Evolutionary conservation across 1,140 invertebrate species (phyloP), one percentile per base, ranked within the genome.

Genomic region (Drosophila navojoa): DNA sequence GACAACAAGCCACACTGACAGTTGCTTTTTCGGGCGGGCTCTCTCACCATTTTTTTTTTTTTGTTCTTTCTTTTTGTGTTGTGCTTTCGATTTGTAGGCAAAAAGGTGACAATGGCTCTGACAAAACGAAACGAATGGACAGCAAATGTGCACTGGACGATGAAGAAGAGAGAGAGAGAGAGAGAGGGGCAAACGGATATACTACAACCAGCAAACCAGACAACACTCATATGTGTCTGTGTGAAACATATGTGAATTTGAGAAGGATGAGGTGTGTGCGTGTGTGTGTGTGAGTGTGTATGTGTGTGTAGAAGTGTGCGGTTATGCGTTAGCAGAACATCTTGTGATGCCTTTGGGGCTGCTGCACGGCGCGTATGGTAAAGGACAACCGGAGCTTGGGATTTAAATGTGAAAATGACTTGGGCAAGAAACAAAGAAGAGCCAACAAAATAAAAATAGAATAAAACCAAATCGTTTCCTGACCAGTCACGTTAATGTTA

Each of bases 1-100:
- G 82, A 84, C 81, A 81, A 81, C 78, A 85, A 81, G 81, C 81
- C 81, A 81, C 81, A 85, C 81, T 75, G 81, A 85, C 82, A 85
- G 82, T 85, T 85, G 81, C 77, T 85, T 87, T 87, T 76, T 84
- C 29, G 53, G 45, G 40, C 42, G 71, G 42, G 9, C 10, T 5
- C 32, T 32, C 1, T 3, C 6, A 7, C 32, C 4, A 5, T 4
- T 45, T 58, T 71, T 58, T 71, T 59, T 27, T 27, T 2, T 4
- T 27, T 29, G 19, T 22, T 22, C 2, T 22, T 1, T 22, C 0
- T 22, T 1, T 22, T 1, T 1, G 0, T 22, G 27, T 29, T 62
- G 67, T 49, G 15, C 74, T 60, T 64, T 29, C 44, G 7, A 32
- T 29, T 50, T 47, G 67, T 60, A 73, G 64, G 63, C 55, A 54